Conservation (phyloP, 1,140 invertebrate genomes). For the Zaprionus tsacasi region DNA sequence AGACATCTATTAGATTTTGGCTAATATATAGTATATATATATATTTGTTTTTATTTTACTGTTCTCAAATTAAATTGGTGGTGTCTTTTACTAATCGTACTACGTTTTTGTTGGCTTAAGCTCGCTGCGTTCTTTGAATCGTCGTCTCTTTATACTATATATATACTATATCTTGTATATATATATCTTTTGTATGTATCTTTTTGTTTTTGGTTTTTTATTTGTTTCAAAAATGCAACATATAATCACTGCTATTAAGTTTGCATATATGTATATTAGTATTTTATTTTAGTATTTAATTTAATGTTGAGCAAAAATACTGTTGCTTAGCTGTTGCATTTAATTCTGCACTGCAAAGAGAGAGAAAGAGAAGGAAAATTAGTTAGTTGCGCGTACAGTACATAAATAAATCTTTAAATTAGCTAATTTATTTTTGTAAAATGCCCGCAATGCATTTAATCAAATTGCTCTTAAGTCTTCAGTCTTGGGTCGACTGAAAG, state of each 20-base stretch:
- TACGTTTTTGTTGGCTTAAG: slow-evolving; percentile 73
- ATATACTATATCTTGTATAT: slow-evolving; percentile 27
- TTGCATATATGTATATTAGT: slow-evolving; percentile 38
- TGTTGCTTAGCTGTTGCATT: slow-evolving; percentile 70
- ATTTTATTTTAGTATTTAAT: slow-evolving; percentile 43
- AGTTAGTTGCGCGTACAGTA: slow-evolving; percentile 5
- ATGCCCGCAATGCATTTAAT: slow-evolving; percentile 72
- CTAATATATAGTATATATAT: slow-evolving; percentile 49
- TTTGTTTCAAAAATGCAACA: slow-evolving; percentile 68
- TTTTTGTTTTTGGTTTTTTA: slow-evolving; percentile 34
- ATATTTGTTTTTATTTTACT: slow-evolving; percentile 33
- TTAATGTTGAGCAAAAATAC: slow-evolving; percentile 80
- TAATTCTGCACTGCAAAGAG: slow-evolving; percentile 57
- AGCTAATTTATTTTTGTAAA: slow-evolving; percentile 66
- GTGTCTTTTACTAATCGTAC: slow-evolving; percentile 80
- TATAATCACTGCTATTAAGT: slow-evolving; percentile 69
- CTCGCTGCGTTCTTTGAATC: slow-evolving; percentile 54
- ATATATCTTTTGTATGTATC: slow-evolving; percentile 33
- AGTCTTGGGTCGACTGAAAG: slow-evolving; percentile 16
- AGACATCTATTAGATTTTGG: slow-evolving; percentile 66
- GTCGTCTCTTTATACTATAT: slow-evolving; percentile 14
- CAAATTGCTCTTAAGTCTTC: slow-evolving; percentile 48
- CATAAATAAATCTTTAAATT: slow-evolving; percentile 65
- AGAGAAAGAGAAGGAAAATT: slow-evolving; percentile 31
- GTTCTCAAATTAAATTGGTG: slow-evolving; percentile 76